Base-by-base conservation (phyloP, 2,888 invertebrate species). In the Drosophila crucigera region DNA sequence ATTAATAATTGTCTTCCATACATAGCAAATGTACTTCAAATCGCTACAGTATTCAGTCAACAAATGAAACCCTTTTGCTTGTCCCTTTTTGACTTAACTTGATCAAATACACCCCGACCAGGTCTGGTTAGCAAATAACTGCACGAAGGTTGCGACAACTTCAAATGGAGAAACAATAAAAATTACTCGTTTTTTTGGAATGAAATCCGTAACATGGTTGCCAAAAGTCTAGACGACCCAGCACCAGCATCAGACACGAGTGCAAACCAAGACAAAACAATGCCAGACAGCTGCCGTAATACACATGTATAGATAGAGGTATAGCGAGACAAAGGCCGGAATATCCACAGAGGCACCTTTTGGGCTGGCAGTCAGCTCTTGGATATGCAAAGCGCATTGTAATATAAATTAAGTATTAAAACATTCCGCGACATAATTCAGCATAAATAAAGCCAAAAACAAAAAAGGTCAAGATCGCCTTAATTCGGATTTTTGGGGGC, bases 191-290 rank as follows among this genome's bases (percentile, higher is more conserved):
- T 52, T 25, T 52, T 25, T 1, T 0, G 35, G 39, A 71, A 61
- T 50, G 25, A 68, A 82, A 78, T 88, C 68, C 76, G 69, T 74
- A 90, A 88, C 73, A 73, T 88, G 78, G 73, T 82, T 85, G 85
- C 88, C 90, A 88, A 82, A 67, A 73, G 84, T 85, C 86, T 84
- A 84, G 89, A 84, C 89, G 62, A 31, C 55, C 55, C 54, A 28
- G 59, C 47, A 50, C 52, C 54, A 28, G 61, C 60, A 58, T 52
- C 64, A 73, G 68, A 73, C 78, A 62, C 39, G 60, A 19, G 61
- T 37, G 33, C 60, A 14, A 22, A 31, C 52, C 16, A 30, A 22
- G 30, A 19, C 69, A 56, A 54, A 70, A 75, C 70, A 72, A 73
- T 73, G 76, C 70, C 82, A 74, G 66, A 73, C 81, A 35, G 77